Percentiles rank a stretch among this genome's conserved stretches.
Evolutionary conservation across 64 coral and sea anemone species (phyloP).

Genomic region (Actinia tenebrosa): DNA sequence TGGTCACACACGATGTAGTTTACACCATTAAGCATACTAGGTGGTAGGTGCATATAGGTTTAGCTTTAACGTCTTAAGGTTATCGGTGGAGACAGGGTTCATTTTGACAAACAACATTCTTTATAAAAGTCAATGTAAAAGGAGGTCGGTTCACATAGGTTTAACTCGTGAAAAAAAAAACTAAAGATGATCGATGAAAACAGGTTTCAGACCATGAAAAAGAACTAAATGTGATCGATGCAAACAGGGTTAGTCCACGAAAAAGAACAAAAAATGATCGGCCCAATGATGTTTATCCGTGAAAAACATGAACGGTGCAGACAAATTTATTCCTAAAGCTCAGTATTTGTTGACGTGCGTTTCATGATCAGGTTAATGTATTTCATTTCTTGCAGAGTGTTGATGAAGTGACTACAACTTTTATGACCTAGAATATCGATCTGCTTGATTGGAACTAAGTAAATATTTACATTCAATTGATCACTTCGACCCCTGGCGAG

Average conservation of each 20-base stretch:
- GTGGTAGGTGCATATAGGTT: neutral
- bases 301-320: no score
- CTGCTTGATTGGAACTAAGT: neutral
- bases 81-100: neutral
- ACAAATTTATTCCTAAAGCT: no score
- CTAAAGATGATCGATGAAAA: neutral
- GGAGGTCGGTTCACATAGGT: no score
- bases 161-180: no score
- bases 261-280: no score
- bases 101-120: neutral
- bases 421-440: neutral
- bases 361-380: neutral
- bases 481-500: neutral
- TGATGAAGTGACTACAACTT: neutral
- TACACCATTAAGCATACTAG: neutral
- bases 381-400: neutral
- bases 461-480: neutral
- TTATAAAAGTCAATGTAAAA: no score
- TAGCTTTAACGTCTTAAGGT: neutral
- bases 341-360: neutral
- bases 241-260: no score
- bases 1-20: neutral
- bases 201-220: no score
- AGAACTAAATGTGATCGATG: no score
- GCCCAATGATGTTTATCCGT: no score